Percentiles rank a stretch among this genome's conserved stretches.
Evolutionary conservation across 2,797 vertebrate species (phyloP).

Genomic region (Arnoldichthys spilopterus): DNA sequence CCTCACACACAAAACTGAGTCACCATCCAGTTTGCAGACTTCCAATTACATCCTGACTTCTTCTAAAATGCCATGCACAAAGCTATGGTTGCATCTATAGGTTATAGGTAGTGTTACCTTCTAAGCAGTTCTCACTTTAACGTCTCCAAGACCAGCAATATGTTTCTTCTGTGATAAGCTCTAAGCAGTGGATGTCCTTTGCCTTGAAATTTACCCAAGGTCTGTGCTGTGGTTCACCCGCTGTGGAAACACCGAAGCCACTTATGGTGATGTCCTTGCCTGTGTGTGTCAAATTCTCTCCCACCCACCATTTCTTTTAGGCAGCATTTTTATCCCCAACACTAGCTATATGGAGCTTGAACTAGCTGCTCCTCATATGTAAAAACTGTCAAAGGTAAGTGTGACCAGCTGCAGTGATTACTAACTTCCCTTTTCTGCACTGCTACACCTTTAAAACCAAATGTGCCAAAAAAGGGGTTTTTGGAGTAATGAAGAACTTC

Average conservation of each 20-base stretch:
- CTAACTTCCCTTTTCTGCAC: background rate
- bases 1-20: background rate
- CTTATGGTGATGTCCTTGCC: constrained; percentile 34
- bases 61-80: background rate
- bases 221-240: constrained; percentile 2
- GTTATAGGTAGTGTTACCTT: constrained; percentile 8
- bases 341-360: constrained; percentile 34
- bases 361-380: constrained; percentile 43
- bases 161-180: background rate
- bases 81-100: background rate
- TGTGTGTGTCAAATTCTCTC: constrained; percentile 42
- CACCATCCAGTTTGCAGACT: background rate
- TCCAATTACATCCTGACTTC: background rate
- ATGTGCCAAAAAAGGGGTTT: background rate
- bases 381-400: constrained; percentile 13
- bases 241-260: constrained; percentile 15
- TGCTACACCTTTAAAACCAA: background rate
- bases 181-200: constrained; percentile 11
- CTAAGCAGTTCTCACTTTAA: constrained; percentile 14
- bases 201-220: constrained; percentile 1
- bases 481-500: background rate
- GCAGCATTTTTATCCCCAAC: constrained; percentile 33
- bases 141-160: background rate
- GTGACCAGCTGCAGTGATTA: background rate
- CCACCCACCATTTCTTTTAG: constrained; percentile 36